These are phyloP conservation scores for Schizopygopsis malacanthus DNA, from an alignment of 2,797 vertebrate species.

Conservation along the genomic window DNA sequence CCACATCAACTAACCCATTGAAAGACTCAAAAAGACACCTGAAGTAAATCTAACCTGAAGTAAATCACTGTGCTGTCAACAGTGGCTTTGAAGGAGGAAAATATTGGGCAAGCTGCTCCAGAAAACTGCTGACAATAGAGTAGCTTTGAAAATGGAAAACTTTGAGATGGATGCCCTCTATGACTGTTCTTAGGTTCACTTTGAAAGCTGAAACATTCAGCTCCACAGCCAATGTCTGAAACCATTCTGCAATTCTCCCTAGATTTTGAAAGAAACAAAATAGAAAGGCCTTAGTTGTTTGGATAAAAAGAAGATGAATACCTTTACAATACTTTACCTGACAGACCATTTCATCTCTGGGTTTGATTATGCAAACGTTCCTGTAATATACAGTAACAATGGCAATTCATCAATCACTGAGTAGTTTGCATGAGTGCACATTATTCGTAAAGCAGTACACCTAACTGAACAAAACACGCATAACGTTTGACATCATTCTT, in stretches of 20 bases:
- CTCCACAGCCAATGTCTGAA: neutral
- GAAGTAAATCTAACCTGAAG: neutral
- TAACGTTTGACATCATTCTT: neutral
- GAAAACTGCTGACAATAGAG: conserved; percentile 24
- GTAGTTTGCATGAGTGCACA: neutral
- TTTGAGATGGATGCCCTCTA: conserved; percentile 19
- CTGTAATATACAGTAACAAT: neutral
- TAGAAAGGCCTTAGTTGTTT: neutral
- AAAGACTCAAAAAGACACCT: neutral
- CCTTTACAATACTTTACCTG: neutral
- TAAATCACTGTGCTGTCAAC: conserved; percentile 4
- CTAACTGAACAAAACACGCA: neutral
- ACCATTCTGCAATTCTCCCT: neutral
- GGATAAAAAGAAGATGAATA: neutral
- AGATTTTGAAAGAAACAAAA: neutral
- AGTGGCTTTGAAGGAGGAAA: conserved; percentile 28
- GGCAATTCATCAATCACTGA: neutral
- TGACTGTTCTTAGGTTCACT: conserved; percentile 10
- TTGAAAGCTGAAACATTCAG: conserved; percentile 5
- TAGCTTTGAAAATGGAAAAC: neutral
- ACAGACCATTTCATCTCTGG: neutral
- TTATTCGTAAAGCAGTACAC: neutral
- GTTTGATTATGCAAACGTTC: neutral
- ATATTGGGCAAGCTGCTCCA: neutral
- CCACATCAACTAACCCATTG: neutral